Evolutionary conservation across 2,888 invertebrate species (phyloP).

Genomic region (Parelbella ahira): DNA sequence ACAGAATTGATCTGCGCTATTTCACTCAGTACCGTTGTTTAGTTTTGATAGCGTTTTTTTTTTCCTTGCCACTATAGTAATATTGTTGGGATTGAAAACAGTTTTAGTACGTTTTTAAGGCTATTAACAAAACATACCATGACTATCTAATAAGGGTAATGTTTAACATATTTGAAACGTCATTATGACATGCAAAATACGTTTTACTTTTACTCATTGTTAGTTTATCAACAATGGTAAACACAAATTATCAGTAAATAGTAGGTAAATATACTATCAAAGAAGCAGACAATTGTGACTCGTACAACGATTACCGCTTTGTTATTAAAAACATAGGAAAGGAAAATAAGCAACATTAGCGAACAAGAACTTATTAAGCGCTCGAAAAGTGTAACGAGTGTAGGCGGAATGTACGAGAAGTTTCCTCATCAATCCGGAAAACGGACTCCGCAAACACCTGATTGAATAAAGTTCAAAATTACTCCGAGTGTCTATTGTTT

Average conservation of each 20-base stretch:
- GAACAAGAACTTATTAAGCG: slow-evolving; percentile 7
- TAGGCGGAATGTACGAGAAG: slow-evolving; percentile 6
- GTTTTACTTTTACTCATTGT: too few species aligned
- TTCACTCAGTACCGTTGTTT: slow-evolving; percentile 10
- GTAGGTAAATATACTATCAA: slow-evolving; percentile 9
- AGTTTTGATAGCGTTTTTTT: slow-evolving; percentile 5
- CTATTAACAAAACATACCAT: too few species aligned
- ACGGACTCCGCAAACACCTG: slow-evolving; percentile 34
- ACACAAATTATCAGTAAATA: too few species aligned
- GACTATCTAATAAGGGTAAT: too few species aligned
- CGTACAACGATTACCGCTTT: too few species aligned
- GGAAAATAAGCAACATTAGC: slow-evolving; percentile 8
- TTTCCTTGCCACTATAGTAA: neutral
- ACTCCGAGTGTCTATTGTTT: slow-evolving; percentile 33
- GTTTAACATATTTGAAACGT: too few species aligned
- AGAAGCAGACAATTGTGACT: too few species aligned
- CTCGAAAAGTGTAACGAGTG: slow-evolving; percentile 9
- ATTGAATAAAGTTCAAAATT: slow-evolving; percentile 37
- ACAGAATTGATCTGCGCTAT: slow-evolving; percentile 13
- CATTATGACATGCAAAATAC: too few species aligned
- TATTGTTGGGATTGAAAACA: too few species aligned
- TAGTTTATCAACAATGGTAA: too few species aligned
- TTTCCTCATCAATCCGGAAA: slow-evolving; percentile 25
- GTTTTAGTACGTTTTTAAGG: too few species aligned
- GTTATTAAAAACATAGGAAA: neutral